Evolutionary conservation across 2,888 invertebrate genomes (phyloP).

Genomic region (Conops quadrifasciatus): DNA sequence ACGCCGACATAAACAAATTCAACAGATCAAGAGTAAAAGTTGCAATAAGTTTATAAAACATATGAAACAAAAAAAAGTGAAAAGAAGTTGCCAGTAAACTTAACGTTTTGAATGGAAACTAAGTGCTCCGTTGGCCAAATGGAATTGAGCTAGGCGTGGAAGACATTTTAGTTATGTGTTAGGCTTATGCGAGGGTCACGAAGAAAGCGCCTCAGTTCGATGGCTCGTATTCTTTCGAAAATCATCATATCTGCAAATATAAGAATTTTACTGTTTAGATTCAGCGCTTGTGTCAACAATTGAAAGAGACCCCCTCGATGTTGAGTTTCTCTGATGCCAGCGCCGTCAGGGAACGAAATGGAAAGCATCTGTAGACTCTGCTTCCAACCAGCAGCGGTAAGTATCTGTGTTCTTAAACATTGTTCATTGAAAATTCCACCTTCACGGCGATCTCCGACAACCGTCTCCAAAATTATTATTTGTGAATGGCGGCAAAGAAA

Average conservation of each 20-base stretch:
- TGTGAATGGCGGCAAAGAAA: conserved; percentile 33
- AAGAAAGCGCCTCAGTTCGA: conserved; percentile 14
- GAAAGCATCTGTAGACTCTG: conserved; percentile 65
- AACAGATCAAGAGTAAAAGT: conserved; percentile 34
- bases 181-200: conserved; percentile 12
- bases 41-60: conserved; percentile 15
- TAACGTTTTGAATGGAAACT: conserved; percentile 1
- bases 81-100: conserved; percentile 20
- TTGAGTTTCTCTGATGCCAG: conserved; percentile 37
- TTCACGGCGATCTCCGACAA: background rate
- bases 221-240: background rate
- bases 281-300: conserved; percentile 16
- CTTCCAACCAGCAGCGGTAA: conserved; percentile 64
- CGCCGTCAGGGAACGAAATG: conserved; percentile 53
- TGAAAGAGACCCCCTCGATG: conserved; percentile 40
- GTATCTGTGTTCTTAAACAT: conserved; percentile 33
- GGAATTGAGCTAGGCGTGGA: conserved; percentile 13
- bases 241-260: conserved; percentile 3
- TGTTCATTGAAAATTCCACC: background rate
- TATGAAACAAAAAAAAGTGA: conserved; percentile 19
- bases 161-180: conserved; percentile 18
- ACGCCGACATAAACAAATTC: conserved; percentile 35
- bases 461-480: conserved; percentile 20
- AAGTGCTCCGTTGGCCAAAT: conserved; percentile 44
- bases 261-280: conserved; percentile 10